Percentiles rank a stretch among this genome's conserved stretches.
phyloP scores from a whole-genome alignment of 2,888 invertebrate genomes.

The Perdita meconis region DNA sequence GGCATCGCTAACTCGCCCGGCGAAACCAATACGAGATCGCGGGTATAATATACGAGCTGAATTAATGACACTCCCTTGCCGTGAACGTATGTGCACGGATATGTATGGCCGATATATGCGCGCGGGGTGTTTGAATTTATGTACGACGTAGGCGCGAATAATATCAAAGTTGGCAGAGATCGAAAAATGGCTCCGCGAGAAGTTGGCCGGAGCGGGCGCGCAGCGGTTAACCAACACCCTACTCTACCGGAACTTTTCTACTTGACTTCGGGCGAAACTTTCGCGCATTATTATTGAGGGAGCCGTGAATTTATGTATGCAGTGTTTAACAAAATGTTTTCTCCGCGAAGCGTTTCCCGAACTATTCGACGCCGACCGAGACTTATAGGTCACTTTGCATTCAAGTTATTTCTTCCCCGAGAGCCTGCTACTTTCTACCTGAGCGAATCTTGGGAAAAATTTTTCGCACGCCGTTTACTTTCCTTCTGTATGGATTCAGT shows the following conservation, averaged over 20 bases:
- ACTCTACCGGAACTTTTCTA: slow-evolving; percentile 47
- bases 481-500: too few relatives aligned
- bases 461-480: too few relatives aligned
- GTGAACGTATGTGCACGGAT: slow-evolving; percentile 31
- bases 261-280: slow-evolving; percentile 37
- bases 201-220: slow-evolving; percentile 38
- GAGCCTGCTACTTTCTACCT: neutral
- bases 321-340: slow-evolving; percentile 53
- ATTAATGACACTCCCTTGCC: slow-evolving; percentile 69
- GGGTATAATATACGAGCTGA: slow-evolving; percentile 70
- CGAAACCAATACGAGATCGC: slow-evolving; percentile 65
- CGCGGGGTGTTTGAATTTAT: slow-evolving; percentile 64
- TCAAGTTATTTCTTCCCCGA: neutral
- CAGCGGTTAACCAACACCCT: slow-evolving; percentile 47
- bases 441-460: neutral
- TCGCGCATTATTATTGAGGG: slow-evolving; percentile 47
- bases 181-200: slow-evolving; percentile 50
- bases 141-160: slow-evolving; percentile 63
- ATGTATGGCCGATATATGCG: slow-evolving; percentile 49
- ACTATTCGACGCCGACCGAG: slow-evolving; percentile 11
- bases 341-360: slow-evolving; percentile 10
- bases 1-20: slow-evolving; percentile 36
- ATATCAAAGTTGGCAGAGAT: slow-evolving; percentile 61
- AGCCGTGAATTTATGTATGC: slow-evolving; percentile 49
- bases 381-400: neutral